Conservation (phyloP, 2,888 invertebrate species). For the Augochlorella aurata region DNA sequence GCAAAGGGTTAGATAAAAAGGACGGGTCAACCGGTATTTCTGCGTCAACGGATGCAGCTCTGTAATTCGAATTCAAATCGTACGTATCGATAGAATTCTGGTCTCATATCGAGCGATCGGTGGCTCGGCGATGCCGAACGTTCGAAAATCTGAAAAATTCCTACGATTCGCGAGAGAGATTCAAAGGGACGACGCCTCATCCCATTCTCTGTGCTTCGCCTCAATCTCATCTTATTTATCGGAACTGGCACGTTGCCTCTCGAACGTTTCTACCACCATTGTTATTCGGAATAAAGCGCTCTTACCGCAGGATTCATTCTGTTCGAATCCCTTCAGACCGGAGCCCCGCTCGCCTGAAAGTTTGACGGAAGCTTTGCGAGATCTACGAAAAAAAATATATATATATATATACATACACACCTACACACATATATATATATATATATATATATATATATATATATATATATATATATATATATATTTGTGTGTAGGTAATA, state of each 20-base stretch:
- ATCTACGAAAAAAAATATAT: not conserved
- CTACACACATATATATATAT: too few species aligned
- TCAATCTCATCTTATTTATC: slow-evolving; percentile 63
- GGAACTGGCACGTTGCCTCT: slow-evolving; percentile 55
- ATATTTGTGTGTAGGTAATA: not conserved
- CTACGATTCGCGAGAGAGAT: slow-evolving; percentile 34
- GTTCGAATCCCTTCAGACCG: slow-evolving; percentile 38
- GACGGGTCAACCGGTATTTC: not conserved
- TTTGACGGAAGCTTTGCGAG: slow-evolving; percentile 25
- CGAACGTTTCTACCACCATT: slow-evolving; percentile 52
- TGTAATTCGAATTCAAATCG: slow-evolving; percentile 4
- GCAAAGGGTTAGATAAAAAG: not conserved
- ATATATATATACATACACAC: too few species aligned
- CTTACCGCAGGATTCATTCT: slow-evolving; percentile 54
- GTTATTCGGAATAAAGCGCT: slow-evolving; percentile 62
- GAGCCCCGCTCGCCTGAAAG: slow-evolving; percentile 19
- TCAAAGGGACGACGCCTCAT: slow-evolving; percentile 26
- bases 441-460: not conserved
- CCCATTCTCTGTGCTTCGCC: slow-evolving; percentile 33
- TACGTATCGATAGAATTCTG: not conserved
- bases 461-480: not conserved
- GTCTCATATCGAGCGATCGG: not conserved
- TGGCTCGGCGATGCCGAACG: not conserved
- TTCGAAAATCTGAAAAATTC: slow-evolving; percentile 39
- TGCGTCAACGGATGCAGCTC: not conserved